Conservation (phyloP, 1,140 invertebrate genomes). For the Pogonomyrmex californicus region DNA sequence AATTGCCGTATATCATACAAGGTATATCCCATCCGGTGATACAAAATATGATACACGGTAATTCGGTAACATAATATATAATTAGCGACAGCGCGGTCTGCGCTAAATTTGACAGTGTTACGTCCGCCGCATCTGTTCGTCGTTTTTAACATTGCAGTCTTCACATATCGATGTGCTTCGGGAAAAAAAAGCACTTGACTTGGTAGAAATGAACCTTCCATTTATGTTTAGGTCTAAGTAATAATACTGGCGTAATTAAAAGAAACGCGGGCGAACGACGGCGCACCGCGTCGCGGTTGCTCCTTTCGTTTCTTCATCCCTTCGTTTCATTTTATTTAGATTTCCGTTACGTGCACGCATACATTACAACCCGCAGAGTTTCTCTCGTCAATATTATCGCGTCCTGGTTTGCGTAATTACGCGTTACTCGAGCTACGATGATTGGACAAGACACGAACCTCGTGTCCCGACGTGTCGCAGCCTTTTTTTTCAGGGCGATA, state of each 20-base stretch:
- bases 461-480: neutral
- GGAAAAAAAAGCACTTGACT: neutral
- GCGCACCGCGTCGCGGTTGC: neutral
- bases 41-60: neutral
- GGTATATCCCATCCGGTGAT: neutral
- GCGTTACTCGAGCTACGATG: constrained; percentile 2
- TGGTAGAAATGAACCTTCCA: neutral
- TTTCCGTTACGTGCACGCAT: constrained; percentile 25
- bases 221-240: neutral
- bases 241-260: constrained; percentile 2
- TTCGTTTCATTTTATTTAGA: constrained; percentile 5
- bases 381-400: constrained; percentile 25
- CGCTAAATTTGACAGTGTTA: neutral
- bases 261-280: neutral
- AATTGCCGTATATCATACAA: neutral
- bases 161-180: neutral
- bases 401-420: constrained; percentile 42
- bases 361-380: neutral
- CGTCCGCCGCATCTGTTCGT: neutral
- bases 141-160: neutral
- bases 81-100: too few relatives aligned
- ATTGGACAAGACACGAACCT: constrained; percentile 45
- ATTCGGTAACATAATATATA: neutral
- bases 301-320: neutral
- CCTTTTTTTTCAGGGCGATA: constrained; percentile 16